phyloP scores from a whole-genome alignment of 2,888 invertebrate genomes.

The Ectobius pallidus region DNA sequence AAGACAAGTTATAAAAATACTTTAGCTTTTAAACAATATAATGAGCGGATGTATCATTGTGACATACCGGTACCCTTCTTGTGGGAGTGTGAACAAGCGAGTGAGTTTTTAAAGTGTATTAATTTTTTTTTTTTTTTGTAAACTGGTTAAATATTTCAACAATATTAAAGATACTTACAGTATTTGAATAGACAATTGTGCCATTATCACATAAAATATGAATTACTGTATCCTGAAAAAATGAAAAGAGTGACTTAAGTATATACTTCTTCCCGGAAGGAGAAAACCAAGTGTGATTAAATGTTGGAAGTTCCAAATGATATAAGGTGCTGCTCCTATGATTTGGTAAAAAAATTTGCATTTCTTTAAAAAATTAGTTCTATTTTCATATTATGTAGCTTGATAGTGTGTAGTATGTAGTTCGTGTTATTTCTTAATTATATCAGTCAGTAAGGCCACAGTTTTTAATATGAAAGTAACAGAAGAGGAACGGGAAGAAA shows the following conservation, averaged over 20 bases:
- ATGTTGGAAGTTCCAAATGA: slow-evolving; percentile 30
- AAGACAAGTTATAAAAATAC: slow-evolving; percentile 3
- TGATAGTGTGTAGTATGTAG: too few species aligned
- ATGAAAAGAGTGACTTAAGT: background rate
- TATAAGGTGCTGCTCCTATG: background rate
- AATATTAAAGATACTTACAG: background rate
- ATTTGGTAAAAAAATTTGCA: too few species aligned
- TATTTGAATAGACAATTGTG: slow-evolving; percentile 19
- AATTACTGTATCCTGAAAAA: background rate
- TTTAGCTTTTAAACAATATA: slow-evolving; percentile 15
- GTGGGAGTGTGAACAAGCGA: slow-evolving; percentile 3
- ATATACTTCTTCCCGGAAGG: too few species aligned
- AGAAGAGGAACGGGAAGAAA: too few species aligned
- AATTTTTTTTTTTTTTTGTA: slow-evolving; percentile 14
- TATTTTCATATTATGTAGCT: too few species aligned
- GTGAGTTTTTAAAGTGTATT: slow-evolving; percentile 23
- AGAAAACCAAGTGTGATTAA: background rate
- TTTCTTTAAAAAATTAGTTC: too few species aligned
- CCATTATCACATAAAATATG: slow-evolving; percentile 8
- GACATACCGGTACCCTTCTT: background rate
- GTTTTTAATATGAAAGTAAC: too few species aligned
- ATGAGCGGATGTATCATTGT: background rate
- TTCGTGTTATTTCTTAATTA: too few species aligned
- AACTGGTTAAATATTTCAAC: slow-evolving; percentile 2
- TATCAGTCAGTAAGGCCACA: too few species aligned